These are phyloP conservation scores for Podotricha telesiphe DNA, from an alignment of 2,888 invertebrate species.

Conservation along the genomic window DNA sequence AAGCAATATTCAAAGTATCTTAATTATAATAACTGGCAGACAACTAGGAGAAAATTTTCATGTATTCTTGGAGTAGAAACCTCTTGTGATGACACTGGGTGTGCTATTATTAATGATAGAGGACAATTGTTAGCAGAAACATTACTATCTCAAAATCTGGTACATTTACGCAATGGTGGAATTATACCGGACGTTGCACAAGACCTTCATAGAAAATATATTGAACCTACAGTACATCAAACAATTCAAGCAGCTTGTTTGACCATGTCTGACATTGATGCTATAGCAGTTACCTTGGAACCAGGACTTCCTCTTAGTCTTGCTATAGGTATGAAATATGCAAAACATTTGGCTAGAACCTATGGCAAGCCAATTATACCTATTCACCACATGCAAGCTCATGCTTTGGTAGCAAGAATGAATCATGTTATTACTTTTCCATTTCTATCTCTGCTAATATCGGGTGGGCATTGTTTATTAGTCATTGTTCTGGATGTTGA, in stretches of 20 bases:
- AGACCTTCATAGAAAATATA: slow-evolving; percentile 90
- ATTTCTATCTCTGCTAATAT: slow-evolving; percentile 93
- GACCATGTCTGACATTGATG: slow-evolving; percentile 88
- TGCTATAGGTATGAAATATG: slow-evolving; percentile 91
- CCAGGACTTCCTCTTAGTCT: slow-evolving; percentile 93
- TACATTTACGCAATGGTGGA: slow-evolving; percentile 91
- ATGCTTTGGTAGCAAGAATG: slow-evolving; percentile 95
- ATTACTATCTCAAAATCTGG: slow-evolving; percentile 90
- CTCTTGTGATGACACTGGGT: slow-evolving; percentile 98
- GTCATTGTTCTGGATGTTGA: slow-evolving; percentile 89
- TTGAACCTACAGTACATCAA: slow-evolving; percentile 88
- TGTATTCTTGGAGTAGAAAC: slow-evolving; percentile 96
- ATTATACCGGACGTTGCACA: slow-evolving; percentile 95
- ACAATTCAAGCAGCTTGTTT: slow-evolving; percentile 87
- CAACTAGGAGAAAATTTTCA: slow-evolving; percentile 23
- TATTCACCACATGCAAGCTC: slow-evolving; percentile 99
- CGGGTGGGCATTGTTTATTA: slow-evolving; percentile 96
- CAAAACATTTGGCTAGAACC: slow-evolving; percentile 88
- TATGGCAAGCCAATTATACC: slow-evolving; percentile 94
- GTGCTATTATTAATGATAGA: slow-evolving; percentile 90
- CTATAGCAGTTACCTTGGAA: slow-evolving; percentile 94
- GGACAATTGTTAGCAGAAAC: slow-evolving; percentile 92
- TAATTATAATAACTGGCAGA: neutral
- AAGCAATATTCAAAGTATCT: slow-evolving; percentile 1
- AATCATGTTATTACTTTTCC: slow-evolving; percentile 89